Evolutionary conservation across 2,888 invertebrate genomes (phyloP).

Genomic region (Idaea aversata): DNA sequence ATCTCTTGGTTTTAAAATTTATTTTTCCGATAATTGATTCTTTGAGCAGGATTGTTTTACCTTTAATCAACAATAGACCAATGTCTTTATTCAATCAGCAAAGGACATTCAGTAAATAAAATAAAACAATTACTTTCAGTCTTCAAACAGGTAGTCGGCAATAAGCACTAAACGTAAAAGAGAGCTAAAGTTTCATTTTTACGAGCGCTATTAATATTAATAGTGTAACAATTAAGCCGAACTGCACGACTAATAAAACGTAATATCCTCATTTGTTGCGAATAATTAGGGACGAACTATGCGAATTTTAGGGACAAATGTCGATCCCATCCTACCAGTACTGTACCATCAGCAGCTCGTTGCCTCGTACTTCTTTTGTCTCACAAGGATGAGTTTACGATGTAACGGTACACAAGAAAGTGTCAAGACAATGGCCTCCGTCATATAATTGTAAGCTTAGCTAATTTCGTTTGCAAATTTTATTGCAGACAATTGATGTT

Average conservation of each 20-base stretch:
- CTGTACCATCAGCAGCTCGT: background rate
- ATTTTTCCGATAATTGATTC: background rate
- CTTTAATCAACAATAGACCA: too few species aligned
- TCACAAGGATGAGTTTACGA: conserved; percentile 7
- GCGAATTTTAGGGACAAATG: background rate
- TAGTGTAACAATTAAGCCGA: background rate
- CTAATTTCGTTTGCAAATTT: conserved; percentile 32
- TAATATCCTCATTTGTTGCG: background rate
- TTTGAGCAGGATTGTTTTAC: background rate
- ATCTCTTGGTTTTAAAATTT: background rate
- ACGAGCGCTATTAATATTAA: background rate
- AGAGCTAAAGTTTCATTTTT: background rate
- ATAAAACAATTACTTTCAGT: background rate
- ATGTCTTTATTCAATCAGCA: background rate
- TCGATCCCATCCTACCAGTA: background rate
- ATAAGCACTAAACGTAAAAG: background rate
- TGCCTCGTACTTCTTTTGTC: background rate
- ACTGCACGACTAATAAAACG: background rate
- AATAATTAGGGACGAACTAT: background rate
- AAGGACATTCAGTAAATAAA: background rate
- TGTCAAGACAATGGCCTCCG: conserved; percentile 34
- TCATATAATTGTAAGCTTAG: conserved; percentile 35
- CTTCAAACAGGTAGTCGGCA: background rate
- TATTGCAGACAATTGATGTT: conserved; percentile 4
- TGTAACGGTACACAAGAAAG: conserved; percentile 33